A percentile compares a stretch with the other conserved stretches of the same genome.
Conservation (phyloP, 2,888 invertebrate genomes). For the Xiphydria camelus region DNA sequence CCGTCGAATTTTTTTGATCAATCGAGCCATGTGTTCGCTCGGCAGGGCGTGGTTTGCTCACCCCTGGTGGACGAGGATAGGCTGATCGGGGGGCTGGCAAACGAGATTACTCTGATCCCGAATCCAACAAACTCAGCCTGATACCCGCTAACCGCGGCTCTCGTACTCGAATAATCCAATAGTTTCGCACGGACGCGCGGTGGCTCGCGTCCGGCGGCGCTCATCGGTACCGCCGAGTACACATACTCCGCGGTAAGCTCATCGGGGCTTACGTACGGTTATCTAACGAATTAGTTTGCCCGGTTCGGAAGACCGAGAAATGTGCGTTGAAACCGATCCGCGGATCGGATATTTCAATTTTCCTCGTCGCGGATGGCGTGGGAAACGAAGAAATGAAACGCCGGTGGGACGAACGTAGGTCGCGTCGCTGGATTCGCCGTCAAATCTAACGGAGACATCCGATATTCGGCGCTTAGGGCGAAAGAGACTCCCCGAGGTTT, state of each 20-base stretch:
- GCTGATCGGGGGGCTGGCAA: constrained; percentile 53
- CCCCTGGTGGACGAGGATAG: constrained; percentile 51
- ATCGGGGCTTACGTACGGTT: constrained; percentile 12
- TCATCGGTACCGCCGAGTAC: constrained; percentile 1
- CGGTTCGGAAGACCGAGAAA: constrained; percentile 37
- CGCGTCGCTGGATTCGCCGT: too few species aligned
- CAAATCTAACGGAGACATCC: too few species aligned
- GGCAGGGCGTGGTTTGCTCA: constrained; percentile 54
- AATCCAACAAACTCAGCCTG: constrained; percentile 55
- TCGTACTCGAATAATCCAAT: constrained; percentile 53
- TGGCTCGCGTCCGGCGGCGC: neutral
- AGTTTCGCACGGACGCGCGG: constrained; percentile 34
- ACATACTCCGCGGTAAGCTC: neutral
- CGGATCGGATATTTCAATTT: neutral
- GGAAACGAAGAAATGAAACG: too few species aligned
- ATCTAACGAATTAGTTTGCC: constrained; percentile 27
- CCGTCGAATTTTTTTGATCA: too few species aligned
- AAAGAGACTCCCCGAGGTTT: too few species aligned
- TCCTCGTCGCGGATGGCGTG: neutral
- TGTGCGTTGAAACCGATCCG: constrained; percentile 20
- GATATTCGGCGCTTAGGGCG: too few species aligned
- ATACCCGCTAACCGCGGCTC: constrained; percentile 53
- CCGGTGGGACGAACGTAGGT: too few species aligned
- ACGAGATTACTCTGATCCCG: constrained; percentile 58
- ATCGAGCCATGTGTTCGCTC: constrained; percentile 15